Base-by-base conservation (phyloP, 1,140 invertebrate genomes). In the Pinna nobilis region DNA sequence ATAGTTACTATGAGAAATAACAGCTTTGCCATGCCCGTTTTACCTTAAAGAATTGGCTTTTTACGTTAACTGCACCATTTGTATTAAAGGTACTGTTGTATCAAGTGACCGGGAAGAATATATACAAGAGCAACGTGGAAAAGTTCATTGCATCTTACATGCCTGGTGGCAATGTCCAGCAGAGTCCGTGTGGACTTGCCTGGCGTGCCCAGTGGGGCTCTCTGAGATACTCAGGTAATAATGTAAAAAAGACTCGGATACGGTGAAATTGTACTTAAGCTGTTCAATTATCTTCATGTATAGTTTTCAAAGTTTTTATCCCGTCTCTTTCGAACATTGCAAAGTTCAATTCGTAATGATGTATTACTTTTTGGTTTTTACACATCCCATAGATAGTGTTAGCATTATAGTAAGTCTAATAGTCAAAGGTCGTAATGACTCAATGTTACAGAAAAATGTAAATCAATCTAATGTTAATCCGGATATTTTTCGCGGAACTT, bases 111-210 rank as follows among this genome's bases (percentile, higher is more conserved):
- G 63, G 73, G 18, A 65, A 76, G 6, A 30, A 30, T 33, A 41
- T 33, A 41, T 83, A 81, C 65, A 82, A 71, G 23, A 25, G 23
- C n/a, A 61, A 70, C 15, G 69, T 83, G 0, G 57, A 76, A 13
- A 66, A 47, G 15, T 83, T 78, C 37, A 47, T 83, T 5, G 74
- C 74, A 15, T 25, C 49, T 9, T 85, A 77, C 67, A 74, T 77
- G 28, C 86, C 83, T 5, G 83, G 82, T 11, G 82, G 84, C 3
- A 47, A 50, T 23, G 60, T 85, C 2, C 32, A 69, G 1, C 77
- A 82, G 30, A 85, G 82, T 1, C 84, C 84, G 0, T 83, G 84
- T 76, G 86, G 84, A 23, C 72, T 86, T 2, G 82, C 70, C 25
- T 84, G 60, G 44, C 78, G 82, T 35, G 60, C 73, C 50, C 32